Conservation (phyloP, 1,140 invertebrate genomes). For the Chionoecetes opilio region DNA sequence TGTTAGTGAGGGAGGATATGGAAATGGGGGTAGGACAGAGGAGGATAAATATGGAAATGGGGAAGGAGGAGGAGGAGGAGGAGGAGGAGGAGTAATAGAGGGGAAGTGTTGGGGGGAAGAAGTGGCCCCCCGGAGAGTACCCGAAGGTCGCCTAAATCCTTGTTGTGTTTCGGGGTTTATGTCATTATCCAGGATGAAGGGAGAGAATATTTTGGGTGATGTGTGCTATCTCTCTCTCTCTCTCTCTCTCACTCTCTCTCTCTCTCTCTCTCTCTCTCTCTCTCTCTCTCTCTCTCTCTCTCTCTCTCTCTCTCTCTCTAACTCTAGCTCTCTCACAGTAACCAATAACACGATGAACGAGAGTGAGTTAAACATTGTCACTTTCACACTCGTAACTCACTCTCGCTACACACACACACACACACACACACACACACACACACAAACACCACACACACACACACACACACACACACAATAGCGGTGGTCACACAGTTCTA, state of each 20-base stretch:
- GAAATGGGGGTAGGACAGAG: neutral
- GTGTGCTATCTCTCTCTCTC: too few species aligned
- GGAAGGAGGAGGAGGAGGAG: neutral
- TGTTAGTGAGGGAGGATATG: slow-evolving; percentile 27
- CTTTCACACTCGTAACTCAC: neutral
- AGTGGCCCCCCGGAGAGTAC: neutral
- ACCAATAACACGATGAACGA: too few species aligned
- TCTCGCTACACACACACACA: neutral
- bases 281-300: too few species aligned
- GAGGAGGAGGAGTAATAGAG: neutral
- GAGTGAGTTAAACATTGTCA: too few species aligned
- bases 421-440: slow-evolving; percentile 27
- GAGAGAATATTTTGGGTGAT: neutral
- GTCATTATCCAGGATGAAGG: slow-evolving; percentile 17
- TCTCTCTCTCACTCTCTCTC: too few species aligned
- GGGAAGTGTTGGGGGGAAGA: neutral
- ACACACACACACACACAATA: slow-evolving; percentile 19
- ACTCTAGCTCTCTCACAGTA: too few species aligned
- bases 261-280: too few species aligned
- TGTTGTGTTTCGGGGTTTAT: slow-evolving; percentile 19
- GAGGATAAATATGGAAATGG: neutral
- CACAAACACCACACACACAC: slow-evolving; percentile 16
- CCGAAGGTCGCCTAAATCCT: neutral
- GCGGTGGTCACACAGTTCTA: neutral
- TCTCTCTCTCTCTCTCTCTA: too few species aligned